These are phyloP conservation scores for Brachionus plicatilis DNA, from an alignment of 1,140 invertebrate genomes.

Conservation along the genomic window DNA sequence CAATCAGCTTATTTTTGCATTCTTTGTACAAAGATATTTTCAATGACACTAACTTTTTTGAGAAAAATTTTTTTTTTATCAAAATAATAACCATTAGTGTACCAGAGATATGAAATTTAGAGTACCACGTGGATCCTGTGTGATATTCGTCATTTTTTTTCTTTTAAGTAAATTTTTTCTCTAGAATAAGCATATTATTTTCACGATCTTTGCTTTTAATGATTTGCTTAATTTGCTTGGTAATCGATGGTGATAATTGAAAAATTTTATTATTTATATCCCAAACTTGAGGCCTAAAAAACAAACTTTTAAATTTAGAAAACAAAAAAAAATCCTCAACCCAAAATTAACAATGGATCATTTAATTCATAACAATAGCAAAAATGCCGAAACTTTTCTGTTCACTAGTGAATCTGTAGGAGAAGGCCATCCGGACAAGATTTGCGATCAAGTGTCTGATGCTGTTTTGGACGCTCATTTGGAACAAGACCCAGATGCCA, in stretches of 20 bases:
- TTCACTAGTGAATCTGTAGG: slow-evolving; percentile 98
- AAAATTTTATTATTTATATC: not conserved
- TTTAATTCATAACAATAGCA: slow-evolving; percentile 3
- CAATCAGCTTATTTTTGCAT: not conserved
- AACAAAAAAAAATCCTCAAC: not conserved
- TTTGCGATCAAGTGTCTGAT: slow-evolving; percentile 99
- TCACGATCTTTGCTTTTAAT: not conserved
- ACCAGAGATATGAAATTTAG: not conserved
- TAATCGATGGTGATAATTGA: not conserved
- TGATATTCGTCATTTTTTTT: not conserved
- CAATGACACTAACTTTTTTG: slow-evolving; percentile 11
- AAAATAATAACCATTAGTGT: slow-evolving; percentile 7
- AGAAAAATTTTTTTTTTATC: not conserved
- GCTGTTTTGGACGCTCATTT: slow-evolving; percentile 96
- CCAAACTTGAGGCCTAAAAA: not conserved
- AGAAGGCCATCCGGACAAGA: slow-evolving; percentile 97
- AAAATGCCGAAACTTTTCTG: slow-evolving; percentile 63
- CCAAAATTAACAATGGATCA: slow-evolving; percentile 4
- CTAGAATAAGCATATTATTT: not conserved
- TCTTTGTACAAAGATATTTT: slow-evolving; percentile 20
- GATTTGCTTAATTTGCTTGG: slow-evolving; percentile 8
- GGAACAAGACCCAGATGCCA: slow-evolving; percentile 88
- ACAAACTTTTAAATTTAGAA: slow-evolving; percentile 7
- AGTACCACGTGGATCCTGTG: slow-evolving; percentile 7
- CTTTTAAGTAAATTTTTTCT: not conserved